Percentiles rank a stretch among this genome's conserved stretches.
phyloP scores from a whole-genome alignment of 2,888 invertebrate species.

The Pomacea canaliculata region DNA sequence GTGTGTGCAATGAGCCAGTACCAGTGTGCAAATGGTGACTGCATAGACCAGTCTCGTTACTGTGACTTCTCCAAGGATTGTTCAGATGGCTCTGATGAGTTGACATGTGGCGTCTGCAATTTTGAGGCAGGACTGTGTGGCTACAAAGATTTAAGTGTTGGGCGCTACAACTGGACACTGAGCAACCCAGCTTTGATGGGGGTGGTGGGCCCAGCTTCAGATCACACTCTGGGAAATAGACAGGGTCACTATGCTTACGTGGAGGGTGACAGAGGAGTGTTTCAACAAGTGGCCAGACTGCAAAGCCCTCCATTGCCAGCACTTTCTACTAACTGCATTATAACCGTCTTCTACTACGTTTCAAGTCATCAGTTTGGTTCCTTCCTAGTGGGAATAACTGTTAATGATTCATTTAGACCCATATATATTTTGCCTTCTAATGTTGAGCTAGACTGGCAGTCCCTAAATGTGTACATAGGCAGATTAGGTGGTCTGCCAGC shows the following conservation, averaged over 20 bases:
- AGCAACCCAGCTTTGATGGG: constrained; percentile 34
- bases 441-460: neutral
- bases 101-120: constrained; percentile 58
- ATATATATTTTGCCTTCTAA: constrained; percentile 26
- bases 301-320: constrained; percentile 41
- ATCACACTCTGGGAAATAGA: constrained; percentile 53
- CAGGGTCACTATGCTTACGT: constrained; percentile 58
- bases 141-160: constrained; percentile 57
- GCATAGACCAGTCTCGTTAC: constrained; percentile 45
- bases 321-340: constrained; percentile 45
- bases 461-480: constrained; percentile 15
- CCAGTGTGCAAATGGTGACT: constrained; percentile 47
- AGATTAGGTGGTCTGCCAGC: constrained; percentile 8
- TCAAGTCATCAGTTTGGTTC: constrained; percentile 51
- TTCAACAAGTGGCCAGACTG: constrained; percentile 48
- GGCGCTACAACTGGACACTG: constrained; percentile 56
- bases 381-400: constrained; percentile 35
- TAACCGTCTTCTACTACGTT: constrained; percentile 66
- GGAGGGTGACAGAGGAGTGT: constrained; percentile 47
- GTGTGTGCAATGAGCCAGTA: constrained; percentile 43
- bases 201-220: constrained; percentile 42
- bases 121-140: constrained; percentile 62
- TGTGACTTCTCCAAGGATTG: constrained; percentile 59
- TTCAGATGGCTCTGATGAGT: constrained; percentile 56
- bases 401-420: constrained; percentile 33